Evolutionary conservation across 2,888 invertebrate genomes (phyloP), one percentile per base, ranked within the genome.

Genomic region (Scaptomyza polygonia): DNA sequence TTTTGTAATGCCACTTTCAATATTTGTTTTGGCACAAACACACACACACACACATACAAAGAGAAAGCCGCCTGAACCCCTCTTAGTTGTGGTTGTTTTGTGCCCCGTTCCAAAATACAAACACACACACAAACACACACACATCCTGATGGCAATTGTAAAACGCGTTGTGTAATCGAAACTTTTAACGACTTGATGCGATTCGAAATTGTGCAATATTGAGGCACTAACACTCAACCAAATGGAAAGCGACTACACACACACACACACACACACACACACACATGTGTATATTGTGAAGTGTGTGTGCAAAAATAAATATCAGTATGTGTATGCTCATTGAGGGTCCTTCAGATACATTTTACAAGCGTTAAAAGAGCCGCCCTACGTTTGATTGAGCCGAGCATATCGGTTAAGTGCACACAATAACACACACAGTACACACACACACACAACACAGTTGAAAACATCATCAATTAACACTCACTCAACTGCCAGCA

Each of bases 171-270:
- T 86, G 87, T 88, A 88, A 88, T 84, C 88, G 85, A 88, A 86
- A 86, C 88, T 84, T 84, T 84, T 88, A 84, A 84, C 83, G 88
- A 84, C 88, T 88, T 84, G 83, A 84, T 84, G 85, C 87, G 87
- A 84, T 84, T 84, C 86, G 82, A 87, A 82, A 82, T 87, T 87
- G 82, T 82, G 82, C 82, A 87, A 82, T 82, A 79, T 85, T 68
- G 68, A 72, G 88, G 73, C 86, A 88, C 86, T 87, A 86, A 82
- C 78, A 87, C 83, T 72, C 88, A 82, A 47, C 63, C 84, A 74
- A 79, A 75, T 75, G 77, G 67, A 79, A 61, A 71, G 54, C 70
- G 61, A 66, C 34, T 52, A 36, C 30, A 61, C 51, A 56, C 52
- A 42, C 44, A 44, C 49, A 55, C 59, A 36, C 56, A 18, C 16